These are phyloP conservation scores for Tyrannus savana DNA, from an alignment of 2,113 vertebrate genomes.

Conservation along the genomic window DNA sequence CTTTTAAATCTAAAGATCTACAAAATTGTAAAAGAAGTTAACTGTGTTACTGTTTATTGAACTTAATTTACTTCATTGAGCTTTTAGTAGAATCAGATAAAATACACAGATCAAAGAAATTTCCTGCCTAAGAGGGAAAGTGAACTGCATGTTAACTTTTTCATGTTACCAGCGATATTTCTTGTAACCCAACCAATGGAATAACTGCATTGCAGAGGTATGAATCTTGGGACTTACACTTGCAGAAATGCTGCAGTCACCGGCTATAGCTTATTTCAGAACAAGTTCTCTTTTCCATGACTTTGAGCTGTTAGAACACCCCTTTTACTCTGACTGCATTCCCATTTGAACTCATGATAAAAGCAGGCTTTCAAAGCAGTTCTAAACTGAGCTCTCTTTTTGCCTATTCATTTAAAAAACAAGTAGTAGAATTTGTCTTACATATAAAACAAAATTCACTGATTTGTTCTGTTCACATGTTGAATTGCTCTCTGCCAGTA, in stretches of 20 bases:
- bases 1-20: conserved; percentile 37
- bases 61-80: conserved; percentile 45
- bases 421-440: neutral
- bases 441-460: neutral
- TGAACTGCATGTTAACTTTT: conserved; percentile 26
- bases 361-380: neutral
- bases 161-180: neutral
- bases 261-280: neutral
- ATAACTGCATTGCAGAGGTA: neutral
- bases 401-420: neutral
- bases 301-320: neutral
- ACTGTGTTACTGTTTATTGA: conserved; percentile 35
- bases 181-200: conserved; percentile 2
- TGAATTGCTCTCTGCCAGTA: neutral
- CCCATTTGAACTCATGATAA: neutral
- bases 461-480: neutral
- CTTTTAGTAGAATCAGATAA: conserved; percentile 24
- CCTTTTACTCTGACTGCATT: neutral
- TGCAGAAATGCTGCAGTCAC: conserved; percentile 7
- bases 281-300: neutral
- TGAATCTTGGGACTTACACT: conserved; percentile 11
- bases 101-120: conserved; percentile 34
- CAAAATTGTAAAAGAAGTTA: neutral
- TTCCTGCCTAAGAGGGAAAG: conserved; percentile 2
- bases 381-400: neutral